Percentiles rank a stretch among this genome's conserved stretches.
Conservation (phyloP, 2,113 vertebrate species). For the Corynorhinus townsendii region DNA sequence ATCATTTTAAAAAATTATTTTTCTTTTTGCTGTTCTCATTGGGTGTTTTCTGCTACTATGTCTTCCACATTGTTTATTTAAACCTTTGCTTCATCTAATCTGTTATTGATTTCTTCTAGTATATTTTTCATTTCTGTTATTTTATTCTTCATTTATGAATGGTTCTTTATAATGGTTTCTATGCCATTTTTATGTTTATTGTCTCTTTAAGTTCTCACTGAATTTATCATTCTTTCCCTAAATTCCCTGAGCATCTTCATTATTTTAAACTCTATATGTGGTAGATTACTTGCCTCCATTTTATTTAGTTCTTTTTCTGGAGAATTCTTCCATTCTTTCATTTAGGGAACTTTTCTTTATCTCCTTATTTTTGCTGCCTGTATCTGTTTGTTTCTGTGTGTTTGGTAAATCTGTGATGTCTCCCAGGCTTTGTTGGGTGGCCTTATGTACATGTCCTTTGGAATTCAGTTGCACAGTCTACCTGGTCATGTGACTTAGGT, state of each 20-base stretch:
- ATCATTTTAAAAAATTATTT: neutral
- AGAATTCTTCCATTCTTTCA: neutral
- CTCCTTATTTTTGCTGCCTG: neutral
- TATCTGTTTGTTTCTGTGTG: neutral
- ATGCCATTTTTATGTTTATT: neutral
- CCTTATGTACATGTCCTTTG: neutral
- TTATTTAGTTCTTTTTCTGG: neutral
- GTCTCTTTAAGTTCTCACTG: neutral
- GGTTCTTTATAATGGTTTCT: neutral
- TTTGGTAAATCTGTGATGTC: neutral
- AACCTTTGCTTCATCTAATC: neutral
- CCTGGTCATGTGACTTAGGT: neutral
- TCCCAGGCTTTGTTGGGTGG: neutral
- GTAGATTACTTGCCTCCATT: neutral
- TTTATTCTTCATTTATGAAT: neutral
- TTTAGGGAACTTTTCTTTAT: neutral
- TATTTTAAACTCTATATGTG: neutral
- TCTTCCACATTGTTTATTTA: neutral
- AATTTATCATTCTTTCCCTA: neutral
- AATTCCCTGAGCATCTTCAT: neutral
- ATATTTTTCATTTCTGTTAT: neutral
- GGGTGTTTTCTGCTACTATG: neutral
- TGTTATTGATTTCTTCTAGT: neutral
- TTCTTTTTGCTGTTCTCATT: neutral
- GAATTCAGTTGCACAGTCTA: neutral